Evolutionary conservation across 2,888 invertebrate species (phyloP), one percentile per base, ranked within the genome.

Genomic region (Polietes domitor): DNA sequence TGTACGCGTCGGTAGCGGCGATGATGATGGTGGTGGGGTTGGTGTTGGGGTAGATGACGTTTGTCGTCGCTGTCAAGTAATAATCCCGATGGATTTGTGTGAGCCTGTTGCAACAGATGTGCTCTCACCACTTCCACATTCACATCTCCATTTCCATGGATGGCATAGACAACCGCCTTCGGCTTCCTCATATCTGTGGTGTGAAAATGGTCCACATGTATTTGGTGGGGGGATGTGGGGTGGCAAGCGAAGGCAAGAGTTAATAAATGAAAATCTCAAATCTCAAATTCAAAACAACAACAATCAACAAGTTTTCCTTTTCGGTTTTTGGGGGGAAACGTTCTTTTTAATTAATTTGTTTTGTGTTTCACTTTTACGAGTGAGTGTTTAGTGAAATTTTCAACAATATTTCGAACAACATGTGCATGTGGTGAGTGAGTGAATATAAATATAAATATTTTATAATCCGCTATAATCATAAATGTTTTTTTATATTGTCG

Each of bases 61-160:
- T 74, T 83, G 70, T 81, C 73, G 63, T 81, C 75, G 75, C 77
- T 83, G 82, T 83, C 81, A 83, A 79, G 75, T 58, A 17, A 75
- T 75, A 80, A 79, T 85, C 71, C 71, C 81, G 2, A 68, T 68
- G 80, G 77, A 80, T 74, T 80, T 75, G 74, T 74, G 28, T 19
- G n/a, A 74, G 82, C 63, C 53, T 77, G 63, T 63, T 73, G 77
- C 68, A 76, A 43, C 82, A 82, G 82, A 82, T 82, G 82, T 82
- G 61, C 74, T 61, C 47, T 63, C 15, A 47, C 43, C 47, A 28
- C 50, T 61, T 55, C 15, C 50, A 47, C 55, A 68, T 72, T 53
- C 26, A 63, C 43, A 76, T 80, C 72, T 76, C 50, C 53, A 77
- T 77, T 76, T 26, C 10, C 15, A 15, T 19, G 15, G 12, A 24